A percentile compares a stretch with the other conserved stretches of the same genome.
These are phyloP conservation scores for Heliconius eleuchia DNA, from an alignment of 1,140 invertebrate genomes.

Conservation along the genomic window DNA sequence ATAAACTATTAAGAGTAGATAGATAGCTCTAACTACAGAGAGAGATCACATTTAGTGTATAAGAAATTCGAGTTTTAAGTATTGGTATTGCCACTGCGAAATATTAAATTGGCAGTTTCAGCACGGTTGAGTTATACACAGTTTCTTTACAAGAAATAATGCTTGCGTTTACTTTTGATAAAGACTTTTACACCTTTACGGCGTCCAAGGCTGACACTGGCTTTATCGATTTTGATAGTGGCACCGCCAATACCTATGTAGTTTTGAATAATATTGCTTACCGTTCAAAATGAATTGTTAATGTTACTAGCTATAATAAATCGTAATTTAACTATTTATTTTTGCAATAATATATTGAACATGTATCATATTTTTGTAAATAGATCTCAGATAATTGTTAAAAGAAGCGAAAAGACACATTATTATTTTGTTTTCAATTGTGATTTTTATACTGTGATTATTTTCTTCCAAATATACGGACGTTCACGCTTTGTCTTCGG, in stretches of 20 bases:
- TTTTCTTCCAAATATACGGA: slow-evolving; percentile 46
- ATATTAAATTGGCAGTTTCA: slow-evolving; percentile 39
- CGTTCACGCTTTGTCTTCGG: slow-evolving; percentile 35
- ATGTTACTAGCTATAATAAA: slow-evolving; percentile 72
- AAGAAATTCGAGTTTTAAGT: slow-evolving; percentile 53
- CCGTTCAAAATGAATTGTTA: slow-evolving; percentile 69
- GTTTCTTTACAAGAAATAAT: slow-evolving; percentile 54
- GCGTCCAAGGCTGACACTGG: slow-evolving; percentile 38
- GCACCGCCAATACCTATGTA: slow-evolving; percentile 49
- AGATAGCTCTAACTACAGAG: slow-evolving; percentile 63
- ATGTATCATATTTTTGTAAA: slow-evolving; percentile 68
- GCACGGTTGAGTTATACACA: slow-evolving; percentile 40
- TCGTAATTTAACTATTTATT: slow-evolving; percentile 67
- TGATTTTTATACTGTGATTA: slow-evolving; percentile 71
- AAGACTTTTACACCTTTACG: slow-evolving; percentile 44
- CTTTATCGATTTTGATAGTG: slow-evolving; percentile 46
- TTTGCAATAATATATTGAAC: slow-evolving; percentile 71
- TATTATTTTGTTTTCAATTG: slow-evolving; percentile 50
- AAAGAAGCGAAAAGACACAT: slow-evolving; percentile 45
- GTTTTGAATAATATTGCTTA: slow-evolving; percentile 72
- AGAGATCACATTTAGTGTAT: slow-evolving; percentile 68
- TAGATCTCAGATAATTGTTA: slow-evolving; percentile 62
- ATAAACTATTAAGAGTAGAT: slow-evolving; percentile 29
- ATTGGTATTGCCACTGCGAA: slow-evolving; percentile 56
- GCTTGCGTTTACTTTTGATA: slow-evolving; percentile 70